Evolutionary conservation across 2,113 vertebrate genomes (phyloP).

Genomic region (Suncus etruscus): DNA sequence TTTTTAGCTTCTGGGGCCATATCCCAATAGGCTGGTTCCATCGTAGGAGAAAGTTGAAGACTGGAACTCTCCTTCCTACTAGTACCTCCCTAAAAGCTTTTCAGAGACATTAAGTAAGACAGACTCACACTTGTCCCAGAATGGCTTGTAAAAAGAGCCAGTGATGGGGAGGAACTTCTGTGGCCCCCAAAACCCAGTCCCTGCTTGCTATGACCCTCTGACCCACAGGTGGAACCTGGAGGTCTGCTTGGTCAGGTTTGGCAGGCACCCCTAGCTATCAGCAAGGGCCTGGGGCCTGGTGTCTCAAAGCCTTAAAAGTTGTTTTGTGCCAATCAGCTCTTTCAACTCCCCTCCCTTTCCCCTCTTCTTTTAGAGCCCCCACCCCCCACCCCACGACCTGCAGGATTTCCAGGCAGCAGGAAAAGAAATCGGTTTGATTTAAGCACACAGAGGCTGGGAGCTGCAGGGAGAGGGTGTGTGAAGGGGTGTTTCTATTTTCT

Average conservation of each 20-base stretch:
- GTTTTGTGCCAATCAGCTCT: constrained; percentile 87
- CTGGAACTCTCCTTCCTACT: background rate
- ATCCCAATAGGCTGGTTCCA: background rate
- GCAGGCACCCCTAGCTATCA: constrained; percentile 94
- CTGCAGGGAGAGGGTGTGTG: constrained; percentile 65
- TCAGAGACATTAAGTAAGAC: too few relatives aligned
- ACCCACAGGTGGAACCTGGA: constrained; percentile 82
- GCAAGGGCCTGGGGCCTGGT: constrained; percentile 87
- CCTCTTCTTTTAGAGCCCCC: background rate
- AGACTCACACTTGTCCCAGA: background rate
- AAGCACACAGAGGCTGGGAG: constrained; percentile 77
- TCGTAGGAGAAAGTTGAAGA: background rate
- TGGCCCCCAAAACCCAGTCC: too few relatives aligned
- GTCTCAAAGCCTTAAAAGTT: constrained; percentile 85
- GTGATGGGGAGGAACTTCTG: accelerated
- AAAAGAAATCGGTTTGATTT: constrained; percentile 89
- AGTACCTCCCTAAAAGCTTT: too few relatives aligned
- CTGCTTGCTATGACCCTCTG: background rate
- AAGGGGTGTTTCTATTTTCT: constrained; percentile 90
- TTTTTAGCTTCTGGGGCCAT: background rate
- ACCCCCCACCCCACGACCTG: constrained; percentile 29
- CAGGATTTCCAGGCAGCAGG: constrained; percentile 85
- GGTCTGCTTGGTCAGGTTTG: constrained; percentile 81
- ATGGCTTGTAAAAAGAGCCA: background rate
- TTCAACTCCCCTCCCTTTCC: constrained; percentile 55